phyloP scores from a whole-genome alignment of 2,113 vertebrate genomes.

The Synchiropus splendidus region DNA sequence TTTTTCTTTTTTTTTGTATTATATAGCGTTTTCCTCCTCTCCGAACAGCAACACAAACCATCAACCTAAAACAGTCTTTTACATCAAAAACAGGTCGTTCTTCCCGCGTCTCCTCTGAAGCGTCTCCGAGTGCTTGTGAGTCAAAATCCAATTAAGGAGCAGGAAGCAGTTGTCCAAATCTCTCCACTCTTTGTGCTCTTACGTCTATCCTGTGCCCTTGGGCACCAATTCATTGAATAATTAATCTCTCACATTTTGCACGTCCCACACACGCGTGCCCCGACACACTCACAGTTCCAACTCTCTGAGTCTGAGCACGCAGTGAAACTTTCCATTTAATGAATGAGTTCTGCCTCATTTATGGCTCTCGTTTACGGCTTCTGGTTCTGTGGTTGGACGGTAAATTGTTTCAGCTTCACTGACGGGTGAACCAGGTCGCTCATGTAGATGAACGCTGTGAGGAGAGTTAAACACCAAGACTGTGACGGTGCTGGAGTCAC shows the following conservation, averaged over 20 bases:
- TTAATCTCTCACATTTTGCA: slow-evolving; percentile 34
- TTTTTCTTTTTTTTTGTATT: too few relatives aligned
- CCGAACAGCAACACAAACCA: too few relatives aligned
- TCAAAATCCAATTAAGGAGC: slow-evolving; percentile 23
- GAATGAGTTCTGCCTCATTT: slow-evolving; percentile 33
- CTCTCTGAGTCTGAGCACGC: too few relatives aligned
- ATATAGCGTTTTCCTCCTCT: too few relatives aligned
- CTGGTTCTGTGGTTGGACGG: neutral
- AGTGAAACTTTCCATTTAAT: slow-evolving; percentile 17
- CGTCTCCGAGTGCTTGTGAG: slow-evolving; percentile 13
- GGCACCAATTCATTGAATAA: slow-evolving; percentile 41
- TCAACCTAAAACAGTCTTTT: too few relatives aligned
- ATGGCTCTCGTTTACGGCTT: slow-evolving; percentile 4
- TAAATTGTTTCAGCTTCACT: slow-evolving; percentile 17
- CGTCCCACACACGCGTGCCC: slow-evolving; percentile 2
- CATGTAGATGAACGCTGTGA: neutral
- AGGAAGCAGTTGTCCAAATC: slow-evolving; percentile 12
- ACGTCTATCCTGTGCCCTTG: slow-evolving; percentile 23
- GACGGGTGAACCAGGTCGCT: too few relatives aligned
- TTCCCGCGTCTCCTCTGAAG: slow-evolving; percentile 2
- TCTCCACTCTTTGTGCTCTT: slow-evolving; percentile 13
- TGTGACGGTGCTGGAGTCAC: too few relatives aligned
- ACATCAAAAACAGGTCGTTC: too few relatives aligned
- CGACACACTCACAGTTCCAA: neutral
- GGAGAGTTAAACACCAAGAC: neutral